Base-by-base conservation (phyloP, 2,797 vertebrate species). In the Picus viridis region DNA sequence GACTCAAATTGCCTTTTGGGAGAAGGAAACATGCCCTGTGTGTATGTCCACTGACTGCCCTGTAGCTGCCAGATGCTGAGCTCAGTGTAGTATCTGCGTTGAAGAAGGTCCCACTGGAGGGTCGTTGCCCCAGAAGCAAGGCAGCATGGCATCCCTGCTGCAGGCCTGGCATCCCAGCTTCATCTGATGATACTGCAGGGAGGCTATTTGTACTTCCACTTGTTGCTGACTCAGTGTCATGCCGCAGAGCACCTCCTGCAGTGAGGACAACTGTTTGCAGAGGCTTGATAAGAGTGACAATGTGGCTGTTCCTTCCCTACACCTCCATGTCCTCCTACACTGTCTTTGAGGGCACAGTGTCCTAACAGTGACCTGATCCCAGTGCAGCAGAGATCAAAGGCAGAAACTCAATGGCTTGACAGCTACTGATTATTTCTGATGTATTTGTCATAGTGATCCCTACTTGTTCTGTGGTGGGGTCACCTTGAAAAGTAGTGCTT, bases 401-500 rank as follows among this genome's bases (percentile, higher is more conserved):
- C 53, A 68, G 45, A 61, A 64, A 24, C 27, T n/a, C 23, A 15
- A 10, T 53, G 70, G 16, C 68, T 87, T 51, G 18, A 49, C 63
- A 78, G 29, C 27, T n/a, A 22, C 39, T 24, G 17, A 14, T 62
- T 34, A 53, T 78, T 62, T 61, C 27, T 14, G 8, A 20, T 54
- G 6, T 43, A 13, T 71, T 78, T 85, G 72, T 43, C 29, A 10
- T 10, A 13, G 22, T 23, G 45, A 69, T 79, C 51, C 41, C 57
- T 63, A 4, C 19, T 72, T 47, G 4, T 68, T 63, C 64, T 76
- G 41, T 17, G 47, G 18, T 23, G 27, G 77, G 36, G 65, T 88
- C 65, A 86, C 87, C 87, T 86, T 93, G 76, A 65, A 36, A 10
- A 88, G 57, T 19, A 30, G 19, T 45, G 89, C 29, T 43, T 75